phyloP scores from a whole-genome alignment of 1,140 invertebrate species.

The Philotrypesis tridentata region DNA sequence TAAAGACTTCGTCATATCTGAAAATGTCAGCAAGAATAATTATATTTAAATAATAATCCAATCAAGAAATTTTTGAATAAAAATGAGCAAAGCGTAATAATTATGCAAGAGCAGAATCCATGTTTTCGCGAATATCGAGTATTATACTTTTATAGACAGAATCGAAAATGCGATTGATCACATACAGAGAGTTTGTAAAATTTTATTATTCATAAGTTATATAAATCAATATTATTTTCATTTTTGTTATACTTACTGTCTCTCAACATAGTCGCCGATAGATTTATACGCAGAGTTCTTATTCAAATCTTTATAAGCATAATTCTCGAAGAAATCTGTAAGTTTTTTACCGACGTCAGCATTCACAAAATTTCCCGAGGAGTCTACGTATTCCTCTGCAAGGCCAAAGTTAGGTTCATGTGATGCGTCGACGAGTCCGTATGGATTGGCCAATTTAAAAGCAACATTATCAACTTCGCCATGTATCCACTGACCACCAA shows the following conservation, averaged over 20 bases:
- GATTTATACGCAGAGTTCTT: slow-evolving; percentile 58
- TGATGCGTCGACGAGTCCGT: slow-evolving; percentile 40
- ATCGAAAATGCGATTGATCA: too few relatives aligned
- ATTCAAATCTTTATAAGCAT: slow-evolving; percentile 48
- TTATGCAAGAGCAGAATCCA: too few relatives aligned
- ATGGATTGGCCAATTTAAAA: slow-evolving; percentile 77
- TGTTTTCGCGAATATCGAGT: too few relatives aligned
- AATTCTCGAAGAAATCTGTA: slow-evolving; percentile 54
- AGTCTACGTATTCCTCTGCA: slow-evolving; percentile 72
- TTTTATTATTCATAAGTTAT: too few relatives aligned
- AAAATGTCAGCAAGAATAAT: too few relatives aligned
- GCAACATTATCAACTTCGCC: slow-evolving; percentile 82
- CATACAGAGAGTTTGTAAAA: too few relatives aligned
- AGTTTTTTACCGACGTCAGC: slow-evolving; percentile 32
- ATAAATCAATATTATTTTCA: too few relatives aligned
- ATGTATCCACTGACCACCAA: slow-evolving; percentile 91
- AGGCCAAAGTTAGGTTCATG: slow-evolving; percentile 62
- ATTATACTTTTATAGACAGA: too few relatives aligned
- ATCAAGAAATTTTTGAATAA: too few relatives aligned
- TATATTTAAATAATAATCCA: too few relatives aligned
- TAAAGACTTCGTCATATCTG: slow-evolving; percentile 51
- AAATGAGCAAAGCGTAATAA: too few relatives aligned
- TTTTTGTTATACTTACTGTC: slow-evolving; percentile 66
- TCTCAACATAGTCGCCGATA: slow-evolving; percentile 70
- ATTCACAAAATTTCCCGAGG: slow-evolving; percentile 42